phyloP scores from a whole-genome alignment of 2,113 vertebrate species.

The cattle (Bos taurus) region ARS-UCD2.0 NC_037352.1:440501-441000 shows the following conservation, averaged over 20 bases:
- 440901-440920: neutral
- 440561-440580: neutral
- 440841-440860: neutral
- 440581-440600: neutral
- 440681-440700: neutral
- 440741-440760: neutral
- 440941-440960: neutral
- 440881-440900: neutral
- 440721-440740: accelerated
- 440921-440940: neutral
- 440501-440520: neutral
- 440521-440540: neutral
- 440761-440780: neutral
- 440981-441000: no score
- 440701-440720: neutral
- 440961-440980: accelerated
- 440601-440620: neutral
- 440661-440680: neutral
- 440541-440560: neutral
- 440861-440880: neutral
- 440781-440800: neutral
- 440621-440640: neutral
- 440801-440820: no score
- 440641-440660: neutral
- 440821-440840: neutral